phyloP scores from a whole-genome alignment of 2,113 vertebrate species.

The Alces alces region DNA sequence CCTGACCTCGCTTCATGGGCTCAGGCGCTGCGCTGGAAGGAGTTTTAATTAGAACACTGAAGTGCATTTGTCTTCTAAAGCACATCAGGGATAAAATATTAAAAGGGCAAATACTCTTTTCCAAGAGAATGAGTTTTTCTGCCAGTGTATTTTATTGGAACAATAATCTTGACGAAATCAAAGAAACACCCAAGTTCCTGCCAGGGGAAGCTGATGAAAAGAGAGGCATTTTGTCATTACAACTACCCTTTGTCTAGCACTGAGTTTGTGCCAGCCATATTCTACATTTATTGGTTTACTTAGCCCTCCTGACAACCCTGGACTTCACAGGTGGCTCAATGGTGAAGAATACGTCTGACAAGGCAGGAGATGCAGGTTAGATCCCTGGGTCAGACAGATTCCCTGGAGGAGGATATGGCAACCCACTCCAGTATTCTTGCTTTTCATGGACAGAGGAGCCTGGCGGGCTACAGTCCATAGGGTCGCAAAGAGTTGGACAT shows the following conservation, averaged over 20 bases:
- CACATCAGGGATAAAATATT: conserved; percentile 54
- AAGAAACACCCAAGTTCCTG: neutral
- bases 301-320: neutral
- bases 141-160: conserved; percentile 55
- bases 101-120: conserved; percentile 52
- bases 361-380: neutral
- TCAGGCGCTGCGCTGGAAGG: neutral
- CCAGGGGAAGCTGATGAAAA: neutral
- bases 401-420: neutral
- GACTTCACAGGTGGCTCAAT: neutral
- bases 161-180: conserved; percentile 56
- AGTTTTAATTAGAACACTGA: conserved; percentile 49
- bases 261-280: rapidly evolving
- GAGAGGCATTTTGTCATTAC: neutral
- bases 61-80: conserved; percentile 37
- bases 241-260: neutral
- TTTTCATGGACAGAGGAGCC: neutral
- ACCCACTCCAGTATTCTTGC: neutral
- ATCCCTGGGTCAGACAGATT: neutral
- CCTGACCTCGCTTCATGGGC: conserved; percentile 21
- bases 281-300: neutral
- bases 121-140: conserved; percentile 47
- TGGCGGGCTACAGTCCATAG: neutral
- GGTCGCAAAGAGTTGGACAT: neutral
- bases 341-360: neutral